Evolutionary conservation across 2,797 vertebrate genomes (phyloP).

Genomic region (Martes flavigula): DNA sequence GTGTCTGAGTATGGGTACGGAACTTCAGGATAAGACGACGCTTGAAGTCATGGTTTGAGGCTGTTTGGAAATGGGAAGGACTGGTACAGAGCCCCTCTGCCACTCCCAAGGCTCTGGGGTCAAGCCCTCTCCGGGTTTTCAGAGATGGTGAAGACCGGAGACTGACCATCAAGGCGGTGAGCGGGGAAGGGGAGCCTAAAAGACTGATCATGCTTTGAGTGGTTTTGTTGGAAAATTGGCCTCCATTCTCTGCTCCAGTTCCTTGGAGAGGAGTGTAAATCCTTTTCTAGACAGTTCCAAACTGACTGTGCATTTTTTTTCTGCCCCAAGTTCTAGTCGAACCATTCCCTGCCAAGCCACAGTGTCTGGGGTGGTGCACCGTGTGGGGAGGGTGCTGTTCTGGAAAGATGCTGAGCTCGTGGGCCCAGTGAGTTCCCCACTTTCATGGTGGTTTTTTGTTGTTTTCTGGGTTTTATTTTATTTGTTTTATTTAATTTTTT

Average conservation of each 20-base stretch:
- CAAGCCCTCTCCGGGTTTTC: neutral
- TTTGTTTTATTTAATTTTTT: neutral
- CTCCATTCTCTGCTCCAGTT: neutral
- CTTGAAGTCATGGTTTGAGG: no score
- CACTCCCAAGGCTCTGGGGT: neutral
- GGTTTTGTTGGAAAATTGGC: no score
- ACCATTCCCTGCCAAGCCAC: neutral
- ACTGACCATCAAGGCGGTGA: fast-evolving
- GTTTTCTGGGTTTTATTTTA: neutral
- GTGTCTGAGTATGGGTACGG: neutral
- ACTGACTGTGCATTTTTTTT: neutral
- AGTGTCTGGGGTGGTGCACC: fast-evolving
- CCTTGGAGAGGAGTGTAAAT: neutral
- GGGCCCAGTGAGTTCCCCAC: no score
- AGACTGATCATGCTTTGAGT: fast-evolving
- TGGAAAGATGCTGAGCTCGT: neutral
- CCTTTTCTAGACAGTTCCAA: neutral
- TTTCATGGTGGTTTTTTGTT: neutral
- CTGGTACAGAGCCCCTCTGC: fast-evolving
- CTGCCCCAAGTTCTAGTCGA: neutral
- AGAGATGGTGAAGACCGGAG: neutral
- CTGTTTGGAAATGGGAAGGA: neutral
- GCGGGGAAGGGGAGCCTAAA: neutral
- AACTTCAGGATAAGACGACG: neutral
- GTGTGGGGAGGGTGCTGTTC: no score